These are phyloP conservation scores for Cheiracanthium punctorium DNA, from an alignment of 2,888 invertebrate genomes.

Conservation along the genomic window DNA sequence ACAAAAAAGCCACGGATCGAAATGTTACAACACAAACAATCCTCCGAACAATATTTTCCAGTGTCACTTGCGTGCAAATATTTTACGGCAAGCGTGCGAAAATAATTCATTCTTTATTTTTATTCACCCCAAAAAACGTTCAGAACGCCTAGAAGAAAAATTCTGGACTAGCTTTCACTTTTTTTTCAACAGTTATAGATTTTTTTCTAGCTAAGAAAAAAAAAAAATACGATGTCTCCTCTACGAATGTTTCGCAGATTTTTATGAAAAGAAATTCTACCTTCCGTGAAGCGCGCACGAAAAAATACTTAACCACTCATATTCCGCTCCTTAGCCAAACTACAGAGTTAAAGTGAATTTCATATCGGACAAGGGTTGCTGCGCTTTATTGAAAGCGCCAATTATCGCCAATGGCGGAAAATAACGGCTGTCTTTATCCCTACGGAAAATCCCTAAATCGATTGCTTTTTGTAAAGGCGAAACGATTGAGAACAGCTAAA, in stretches of 20 bases:
- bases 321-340: conserved; percentile 48
- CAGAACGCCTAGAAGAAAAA: neutral
- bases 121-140: conserved; percentile 1
- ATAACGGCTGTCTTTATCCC: conserved; percentile 52
- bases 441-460: conserved; percentile 53
- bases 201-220: neutral
- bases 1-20: neutral
- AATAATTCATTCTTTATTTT: conserved; percentile 1
- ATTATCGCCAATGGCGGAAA: conserved; percentile 65
- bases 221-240: neutral
- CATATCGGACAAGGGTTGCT: conserved; percentile 63
- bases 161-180: neutral
- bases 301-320: conserved; percentile 61
- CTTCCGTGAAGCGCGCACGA: conserved; percentile 27
- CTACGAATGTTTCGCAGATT: neutral
- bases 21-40: neutral
- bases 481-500: conserved; percentile 13
- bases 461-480: conserved; percentile 31
- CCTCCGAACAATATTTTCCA: neutral
- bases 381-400: conserved; percentile 66
- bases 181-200: neutral
- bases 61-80: neutral
- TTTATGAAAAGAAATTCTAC: too few species aligned
- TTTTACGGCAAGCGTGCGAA: neutral
- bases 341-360: conserved; percentile 68